Conservation (phyloP, 2,113 vertebrate genomes). For the Thermophis baileyi region DNA sequence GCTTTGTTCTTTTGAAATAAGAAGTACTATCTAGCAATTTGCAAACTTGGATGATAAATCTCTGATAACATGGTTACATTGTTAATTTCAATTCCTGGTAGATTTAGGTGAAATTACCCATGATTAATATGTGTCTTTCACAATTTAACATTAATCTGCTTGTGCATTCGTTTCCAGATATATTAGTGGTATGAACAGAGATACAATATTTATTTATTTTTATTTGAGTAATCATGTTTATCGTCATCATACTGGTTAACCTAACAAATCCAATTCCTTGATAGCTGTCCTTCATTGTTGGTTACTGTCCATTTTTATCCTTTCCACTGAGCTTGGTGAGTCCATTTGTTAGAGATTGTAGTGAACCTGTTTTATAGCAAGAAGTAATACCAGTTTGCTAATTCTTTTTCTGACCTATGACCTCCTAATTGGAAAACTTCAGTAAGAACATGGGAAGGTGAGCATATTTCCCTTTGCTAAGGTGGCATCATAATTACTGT, state of each 20-base stretch:
- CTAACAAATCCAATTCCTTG: conserved; percentile 13
- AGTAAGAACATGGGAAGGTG: conserved; percentile 2
- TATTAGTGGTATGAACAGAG: not conserved
- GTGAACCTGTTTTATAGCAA: conserved; percentile 29
- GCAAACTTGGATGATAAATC: not conserved
- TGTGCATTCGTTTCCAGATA: conserved; percentile 16
- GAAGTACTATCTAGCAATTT: not conserved
- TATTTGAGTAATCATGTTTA: conserved; percentile 9
- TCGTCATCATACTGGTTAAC: conserved; percentile 16
- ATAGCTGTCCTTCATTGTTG: conserved; percentile 27
- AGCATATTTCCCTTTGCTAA: not conserved
- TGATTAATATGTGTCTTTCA: conserved; percentile 7
- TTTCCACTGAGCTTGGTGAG: conserved; percentile 27
- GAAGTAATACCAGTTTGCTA: conserved; percentile 31
- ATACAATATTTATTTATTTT: not conserved
- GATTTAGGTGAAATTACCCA: not conserved
- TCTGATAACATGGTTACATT: not conserved
- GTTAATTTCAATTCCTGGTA: not conserved
- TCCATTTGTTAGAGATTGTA: conserved; percentile 42
- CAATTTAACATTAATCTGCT: not conserved
- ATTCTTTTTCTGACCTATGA: conserved; percentile 47
- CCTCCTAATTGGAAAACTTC: conserved; percentile 24
- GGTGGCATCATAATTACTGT: not conserved
- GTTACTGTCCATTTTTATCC: not conserved
- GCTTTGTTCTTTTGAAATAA: not conserved